A percentile compares a stretch with the other conserved stretches of the same genome.
phyloP scores from a whole-genome alignment of 2,113 vertebrate species.

The Orientallactaga bullata region DNA sequence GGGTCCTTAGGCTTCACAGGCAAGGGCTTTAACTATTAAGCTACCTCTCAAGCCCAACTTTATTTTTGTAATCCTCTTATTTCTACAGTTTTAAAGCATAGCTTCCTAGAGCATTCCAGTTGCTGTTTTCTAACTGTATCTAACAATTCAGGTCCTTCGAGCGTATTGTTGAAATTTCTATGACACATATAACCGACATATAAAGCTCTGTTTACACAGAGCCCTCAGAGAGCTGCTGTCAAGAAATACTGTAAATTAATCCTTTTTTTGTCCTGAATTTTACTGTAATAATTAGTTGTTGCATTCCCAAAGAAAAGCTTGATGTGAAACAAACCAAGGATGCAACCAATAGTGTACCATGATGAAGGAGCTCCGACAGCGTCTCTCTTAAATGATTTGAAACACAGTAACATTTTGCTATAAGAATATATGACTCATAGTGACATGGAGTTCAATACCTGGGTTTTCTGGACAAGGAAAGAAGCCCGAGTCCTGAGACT shows the following conservation, averaged over 20 bases:
- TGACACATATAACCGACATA: neutral
- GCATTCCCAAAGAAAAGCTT: slow-evolving; percentile 8
- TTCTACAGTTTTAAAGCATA: neutral
- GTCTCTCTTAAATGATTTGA: slow-evolving; percentile 36
- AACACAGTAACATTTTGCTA: neutral
- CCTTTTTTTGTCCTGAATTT: neutral
- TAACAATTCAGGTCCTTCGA: neutral
- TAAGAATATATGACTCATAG: neutral
- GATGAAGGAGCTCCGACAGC: neutral
- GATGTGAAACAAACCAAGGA: slow-evolving; percentile 43
- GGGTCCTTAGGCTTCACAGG: too few relatives aligned
- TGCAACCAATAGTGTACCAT: neutral
- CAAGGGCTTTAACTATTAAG: neutral
- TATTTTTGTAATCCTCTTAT: neutral
- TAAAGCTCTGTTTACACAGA: slow-evolving; percentile 14
- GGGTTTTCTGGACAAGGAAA: neutral
- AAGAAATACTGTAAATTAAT: slow-evolving; percentile 44
- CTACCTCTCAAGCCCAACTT: too few relatives aligned
- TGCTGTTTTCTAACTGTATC: neutral
- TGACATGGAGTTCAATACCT: neutral
- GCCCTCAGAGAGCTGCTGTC: neutral
- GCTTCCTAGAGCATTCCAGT: neutral
- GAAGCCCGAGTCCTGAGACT: neutral
- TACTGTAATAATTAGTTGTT: slow-evolving; percentile 41
- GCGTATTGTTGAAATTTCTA: slow-evolving; percentile 7